A percentile compares a stretch with the other conserved stretches of the same genome.
These are phyloP conservation scores for Pelecanus crispus DNA, from an alignment of 2,113 vertebrate species.

Conservation along the genomic window DNA sequence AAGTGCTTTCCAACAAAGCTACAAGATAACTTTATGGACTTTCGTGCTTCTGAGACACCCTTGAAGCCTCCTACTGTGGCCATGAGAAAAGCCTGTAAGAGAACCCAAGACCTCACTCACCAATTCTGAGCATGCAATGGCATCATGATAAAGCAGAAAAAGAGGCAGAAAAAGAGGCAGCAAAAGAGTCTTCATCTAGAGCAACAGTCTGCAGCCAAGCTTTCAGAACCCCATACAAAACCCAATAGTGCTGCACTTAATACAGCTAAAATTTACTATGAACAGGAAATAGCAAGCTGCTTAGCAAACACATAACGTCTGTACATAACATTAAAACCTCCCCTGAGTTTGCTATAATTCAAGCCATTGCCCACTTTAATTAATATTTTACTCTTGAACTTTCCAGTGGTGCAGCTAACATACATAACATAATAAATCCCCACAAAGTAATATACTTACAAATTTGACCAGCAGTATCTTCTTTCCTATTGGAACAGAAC, in stretches of 20 bases:
- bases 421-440: not conserved
- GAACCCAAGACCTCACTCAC: not conserved
- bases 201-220: not conserved
- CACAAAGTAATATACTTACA: not conserved
- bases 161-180: too few relatives aligned
- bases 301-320: not conserved
- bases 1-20: conserved; percentile 58
- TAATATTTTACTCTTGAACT: not conserved
- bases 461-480: not conserved
- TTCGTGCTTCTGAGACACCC: not conserved
- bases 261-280: not conserved
- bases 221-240: not conserved
- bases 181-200: not conserved
- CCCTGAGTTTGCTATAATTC: not conserved
- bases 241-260: not conserved
- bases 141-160: not conserved
- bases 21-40: conserved; percentile 41
- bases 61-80: not conserved
- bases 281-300: not conserved
- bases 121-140: not conserved
- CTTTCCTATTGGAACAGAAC: not conserved
- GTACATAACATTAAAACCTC: not conserved
- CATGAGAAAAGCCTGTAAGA: not conserved
- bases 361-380: not conserved
- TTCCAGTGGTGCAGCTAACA: not conserved